Percentiles rank a stretch among this genome's conserved stretches.
Evolutionary conservation across 2,888 invertebrate genomes (phyloP).

Genomic region (Caenorhabditis doughertyi): DNA sequence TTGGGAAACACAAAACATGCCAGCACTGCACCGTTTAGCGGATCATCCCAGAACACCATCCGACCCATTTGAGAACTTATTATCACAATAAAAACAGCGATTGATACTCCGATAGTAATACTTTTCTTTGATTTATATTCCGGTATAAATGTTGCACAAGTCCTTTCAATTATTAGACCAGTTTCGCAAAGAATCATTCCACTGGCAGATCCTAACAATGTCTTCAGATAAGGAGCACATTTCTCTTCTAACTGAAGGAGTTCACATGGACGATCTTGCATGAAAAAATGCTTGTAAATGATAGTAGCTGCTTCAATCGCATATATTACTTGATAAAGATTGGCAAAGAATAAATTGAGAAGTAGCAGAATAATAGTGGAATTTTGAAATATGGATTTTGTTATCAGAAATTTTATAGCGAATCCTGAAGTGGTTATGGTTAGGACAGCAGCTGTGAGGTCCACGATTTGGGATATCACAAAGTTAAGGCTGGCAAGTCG

Average conservation of each 20-base stretch:
- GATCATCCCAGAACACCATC: slow-evolving; percentile 32
- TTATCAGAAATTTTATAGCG: slow-evolving; percentile 1
- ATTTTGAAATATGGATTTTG: slow-evolving; percentile 21
- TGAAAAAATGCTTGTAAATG: slow-evolving; percentile 20
- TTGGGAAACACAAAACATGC: slow-evolving; percentile 30
- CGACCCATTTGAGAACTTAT: slow-evolving; percentile 13
- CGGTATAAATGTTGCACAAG: slow-evolving; percentile 22
- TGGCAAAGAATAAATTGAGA: slow-evolving; percentile 20
- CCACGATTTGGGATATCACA: slow-evolving; percentile 19
- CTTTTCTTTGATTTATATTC: not conserved
- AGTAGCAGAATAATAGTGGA: slow-evolving; percentile 33
- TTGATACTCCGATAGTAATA: not conserved
- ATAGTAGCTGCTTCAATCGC: slow-evolving; percentile 14
- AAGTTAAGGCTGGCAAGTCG: slow-evolving; percentile 24
- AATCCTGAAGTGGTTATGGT: slow-evolving; percentile 15
- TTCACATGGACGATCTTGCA: not conserved
- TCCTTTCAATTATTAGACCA: slow-evolving; percentile 30
- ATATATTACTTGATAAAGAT: slow-evolving; percentile 28
- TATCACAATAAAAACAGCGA: not conserved
- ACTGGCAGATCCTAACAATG: slow-evolving; percentile 1
- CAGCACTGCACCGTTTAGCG: slow-evolving; percentile 1
- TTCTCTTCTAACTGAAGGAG: not conserved
- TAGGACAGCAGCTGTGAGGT: slow-evolving; percentile 3
- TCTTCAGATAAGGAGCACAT: slow-evolving; percentile 21
- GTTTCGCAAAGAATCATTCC: slow-evolving; percentile 43